Conservation (phyloP, 1,140 invertebrate genomes). For the Eufriesea mexicana region DNA sequence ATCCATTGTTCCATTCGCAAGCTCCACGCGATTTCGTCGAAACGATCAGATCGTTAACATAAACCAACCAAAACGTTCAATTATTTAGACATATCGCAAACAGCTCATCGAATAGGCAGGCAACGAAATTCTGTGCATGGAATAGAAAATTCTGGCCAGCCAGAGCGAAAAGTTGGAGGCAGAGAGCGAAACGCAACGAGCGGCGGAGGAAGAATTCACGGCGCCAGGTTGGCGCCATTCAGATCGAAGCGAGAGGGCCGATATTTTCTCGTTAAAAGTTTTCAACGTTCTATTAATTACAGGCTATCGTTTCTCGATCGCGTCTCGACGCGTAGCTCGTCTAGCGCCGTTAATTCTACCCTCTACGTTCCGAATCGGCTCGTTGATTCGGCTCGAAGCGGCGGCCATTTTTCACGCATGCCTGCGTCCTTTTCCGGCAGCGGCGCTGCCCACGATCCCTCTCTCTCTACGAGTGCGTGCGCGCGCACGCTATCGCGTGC, state of each 20-base stretch:
- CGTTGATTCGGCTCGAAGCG: constrained; percentile 54
- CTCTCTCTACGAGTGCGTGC: not conserved
- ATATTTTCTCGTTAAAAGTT: constrained; percentile 52
- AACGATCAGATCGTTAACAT: not conserved
- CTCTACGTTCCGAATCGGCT: constrained; percentile 32
- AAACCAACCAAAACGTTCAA: not conserved
- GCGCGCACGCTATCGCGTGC: constrained; percentile 32
- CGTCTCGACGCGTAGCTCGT: constrained; percentile 19
- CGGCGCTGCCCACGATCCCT: not conserved
- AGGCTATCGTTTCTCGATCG: constrained; percentile 40
- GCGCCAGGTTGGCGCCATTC: not conserved
- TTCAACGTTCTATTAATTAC: constrained; percentile 60
- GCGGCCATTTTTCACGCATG: constrained; percentile 60
- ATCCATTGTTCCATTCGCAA: not conserved
- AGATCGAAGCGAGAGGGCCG: not conserved
- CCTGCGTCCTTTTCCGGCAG: constrained; percentile 19
- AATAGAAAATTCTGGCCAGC: too few relatives aligned
- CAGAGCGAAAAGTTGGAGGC: too few relatives aligned
- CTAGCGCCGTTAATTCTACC: constrained; percentile 28
- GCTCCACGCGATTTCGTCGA: not conserved
- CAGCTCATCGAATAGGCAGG: not conserved
- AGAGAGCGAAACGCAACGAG: not conserved
- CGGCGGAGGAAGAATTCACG: not conserved
- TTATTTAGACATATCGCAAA: not conserved
- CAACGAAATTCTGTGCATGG: too few relatives aligned